A percentile compares a stretch with the other conserved stretches of the same genome.
phyloP scores from a whole-genome alignment of 2,797 vertebrate species.

The Myoxocephalus aenaeus region DNA sequence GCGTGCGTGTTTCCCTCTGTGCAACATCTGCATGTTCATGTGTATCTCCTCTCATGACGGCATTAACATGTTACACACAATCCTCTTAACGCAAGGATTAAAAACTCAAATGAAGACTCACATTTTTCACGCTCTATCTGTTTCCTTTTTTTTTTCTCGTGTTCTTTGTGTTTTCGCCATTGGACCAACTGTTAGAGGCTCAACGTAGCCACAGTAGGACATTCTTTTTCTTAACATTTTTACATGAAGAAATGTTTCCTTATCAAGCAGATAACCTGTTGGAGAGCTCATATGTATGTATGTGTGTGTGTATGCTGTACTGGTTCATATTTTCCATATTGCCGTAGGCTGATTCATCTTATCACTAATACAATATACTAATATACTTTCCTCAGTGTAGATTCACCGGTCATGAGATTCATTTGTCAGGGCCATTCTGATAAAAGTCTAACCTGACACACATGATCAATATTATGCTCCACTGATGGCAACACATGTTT shows the following conservation, averaged over 20 bases:
- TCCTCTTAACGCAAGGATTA: slow-evolving; percentile 79
- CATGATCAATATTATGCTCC: background rate
- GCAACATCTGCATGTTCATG: slow-evolving; percentile 56
- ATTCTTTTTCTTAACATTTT: background rate
- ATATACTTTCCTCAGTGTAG: background rate
- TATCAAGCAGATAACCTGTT: background rate
- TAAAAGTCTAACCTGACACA: background rate
- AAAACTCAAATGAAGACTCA: slow-evolving; percentile 56
- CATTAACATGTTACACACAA: slow-evolving; percentile 69
- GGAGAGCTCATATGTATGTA: background rate
- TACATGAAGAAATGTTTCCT: background rate
- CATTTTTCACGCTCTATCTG: slow-evolving; percentile 35
- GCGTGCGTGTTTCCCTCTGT: slow-evolving; percentile 33
- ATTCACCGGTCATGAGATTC: slow-evolving; percentile 1
- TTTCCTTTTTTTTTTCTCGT: slow-evolving; percentile 4
- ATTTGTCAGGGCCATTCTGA: background rate
- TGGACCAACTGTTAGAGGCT: slow-evolving; percentile 11
- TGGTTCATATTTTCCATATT: background rate
- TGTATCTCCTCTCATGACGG: slow-evolving; percentile 39
- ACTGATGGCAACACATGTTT: background rate
- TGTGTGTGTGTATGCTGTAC: background rate
- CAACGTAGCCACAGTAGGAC: background rate
- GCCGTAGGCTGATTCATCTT: background rate
- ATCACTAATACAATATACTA: slow-evolving; percentile 22
- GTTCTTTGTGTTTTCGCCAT: slow-evolving; percentile 29